phyloP scores from a whole-genome alignment of 2,113 vertebrate species.

The Anarhynchus alexandrinus region DNA sequence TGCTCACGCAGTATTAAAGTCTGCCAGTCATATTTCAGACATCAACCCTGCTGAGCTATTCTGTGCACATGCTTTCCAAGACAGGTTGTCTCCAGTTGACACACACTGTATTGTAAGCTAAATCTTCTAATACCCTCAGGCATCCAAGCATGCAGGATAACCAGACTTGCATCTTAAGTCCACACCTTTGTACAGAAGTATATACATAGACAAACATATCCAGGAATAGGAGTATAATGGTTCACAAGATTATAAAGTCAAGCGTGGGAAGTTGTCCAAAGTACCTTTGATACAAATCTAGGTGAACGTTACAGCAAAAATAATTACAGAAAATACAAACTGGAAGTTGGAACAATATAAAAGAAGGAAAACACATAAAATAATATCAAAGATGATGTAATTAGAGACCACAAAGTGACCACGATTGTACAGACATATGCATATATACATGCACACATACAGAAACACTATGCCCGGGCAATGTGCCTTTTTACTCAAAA shows the following conservation, averaged over 20 bases:
- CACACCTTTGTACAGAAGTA: not conserved
- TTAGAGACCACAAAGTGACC: not conserved
- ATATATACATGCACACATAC: fast-evolving
- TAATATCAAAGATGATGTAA: not conserved
- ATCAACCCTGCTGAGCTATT: not conserved
- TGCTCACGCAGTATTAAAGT: not conserved
- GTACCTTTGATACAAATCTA: not conserved
- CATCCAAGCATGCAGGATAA: not conserved
- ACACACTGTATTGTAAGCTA: not conserved
- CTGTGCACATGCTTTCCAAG: not conserved
- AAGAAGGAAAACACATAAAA: not conserved
- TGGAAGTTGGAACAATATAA: not conserved
- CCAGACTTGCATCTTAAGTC: not conserved
- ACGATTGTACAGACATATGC: not conserved
- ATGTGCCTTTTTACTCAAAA: not conserved
- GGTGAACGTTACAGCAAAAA: not conserved
- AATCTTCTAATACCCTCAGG: not conserved
- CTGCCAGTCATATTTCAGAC: not conserved
- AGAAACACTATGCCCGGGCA: not conserved
- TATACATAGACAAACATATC: fast-evolving
- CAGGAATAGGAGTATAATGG: not conserved
- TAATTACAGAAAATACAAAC: not conserved
- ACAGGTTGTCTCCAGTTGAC: not conserved
- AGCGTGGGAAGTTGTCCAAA: not conserved
- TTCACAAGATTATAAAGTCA: not conserved